phyloP scores from a whole-genome alignment of 2,888 invertebrate species.

The Cheiracanthium punctorium region DNA sequence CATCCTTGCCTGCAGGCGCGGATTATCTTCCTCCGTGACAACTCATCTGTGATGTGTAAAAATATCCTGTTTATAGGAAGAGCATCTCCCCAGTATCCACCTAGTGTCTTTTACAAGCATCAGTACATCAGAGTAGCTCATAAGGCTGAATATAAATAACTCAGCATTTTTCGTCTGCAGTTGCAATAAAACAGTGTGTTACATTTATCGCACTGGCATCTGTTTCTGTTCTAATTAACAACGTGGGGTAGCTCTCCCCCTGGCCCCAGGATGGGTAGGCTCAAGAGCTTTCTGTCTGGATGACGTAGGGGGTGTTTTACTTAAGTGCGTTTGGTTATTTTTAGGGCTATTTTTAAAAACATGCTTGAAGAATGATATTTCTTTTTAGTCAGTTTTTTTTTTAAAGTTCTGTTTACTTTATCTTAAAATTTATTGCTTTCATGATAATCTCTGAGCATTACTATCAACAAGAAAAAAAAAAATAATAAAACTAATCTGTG shows the following conservation, averaged over 20 bases:
- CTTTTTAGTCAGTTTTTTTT: too few relatives aligned
- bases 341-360: not conserved
- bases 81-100: not conserved
- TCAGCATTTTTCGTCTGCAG: not conserved
- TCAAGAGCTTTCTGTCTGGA: slow-evolving; percentile 21
- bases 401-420: too few relatives aligned
- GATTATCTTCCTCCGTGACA: too few relatives aligned
- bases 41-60: not conserved
- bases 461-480: too few relatives aligned
- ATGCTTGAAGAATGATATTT: too few relatives aligned
- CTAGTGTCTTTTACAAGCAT: not conserved
- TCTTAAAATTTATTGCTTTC: too few relatives aligned
- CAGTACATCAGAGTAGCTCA: not conserved
- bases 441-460: too few relatives aligned
- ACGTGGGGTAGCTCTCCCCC: slow-evolving; percentile 4
- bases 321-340: not conserved
- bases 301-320: slow-evolving; percentile 21
- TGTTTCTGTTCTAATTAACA: slow-evolving; percentile 64
- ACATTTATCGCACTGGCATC: slow-evolving; percentile 58
- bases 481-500: too few relatives aligned
- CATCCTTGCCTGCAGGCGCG: too few relatives aligned
- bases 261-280: slow-evolving; percentile 23
- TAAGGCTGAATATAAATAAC: slow-evolving; percentile 32
- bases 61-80: not conserved
- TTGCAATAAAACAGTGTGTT: slow-evolving; percentile 29